Evolutionary conservation across 2,888 invertebrate species (phyloP).

Genomic region (Drosophila infuscata): DNA sequence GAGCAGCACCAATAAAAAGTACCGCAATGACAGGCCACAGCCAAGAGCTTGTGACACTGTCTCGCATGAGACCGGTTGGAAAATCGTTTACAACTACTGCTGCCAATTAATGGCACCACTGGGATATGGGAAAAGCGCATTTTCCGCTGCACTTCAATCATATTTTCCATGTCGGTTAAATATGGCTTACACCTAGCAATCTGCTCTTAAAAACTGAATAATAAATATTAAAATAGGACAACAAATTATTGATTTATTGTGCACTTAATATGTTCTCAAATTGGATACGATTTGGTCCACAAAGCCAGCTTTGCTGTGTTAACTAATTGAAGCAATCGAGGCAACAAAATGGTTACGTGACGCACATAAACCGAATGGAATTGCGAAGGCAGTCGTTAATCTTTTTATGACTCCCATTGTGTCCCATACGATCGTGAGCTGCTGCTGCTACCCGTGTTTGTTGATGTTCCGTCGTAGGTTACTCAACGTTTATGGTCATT

Average conservation of each 20-base stretch:
- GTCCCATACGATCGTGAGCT: conserved; percentile 32
- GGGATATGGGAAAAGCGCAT: not conserved
- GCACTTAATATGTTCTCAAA: conserved; percentile 2
- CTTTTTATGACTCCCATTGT: conserved; percentile 56
- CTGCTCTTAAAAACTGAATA: not conserved
- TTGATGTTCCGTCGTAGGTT: conserved; percentile 35
- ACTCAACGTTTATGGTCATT: conserved; percentile 45
- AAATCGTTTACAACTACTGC: conserved; percentile 3
- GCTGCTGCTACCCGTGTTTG: conserved; percentile 53
- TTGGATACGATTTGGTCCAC: conserved; percentile 8
- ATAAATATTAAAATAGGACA: not conserved
- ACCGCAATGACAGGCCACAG: conserved; percentile 52
- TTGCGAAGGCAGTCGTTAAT: conserved; percentile 57
- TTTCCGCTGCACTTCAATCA: not conserved
- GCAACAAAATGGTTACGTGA: conserved; percentile 59
- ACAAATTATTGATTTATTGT: not conserved
- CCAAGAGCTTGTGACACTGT: conserved; percentile 7
- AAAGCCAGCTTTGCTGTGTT: conserved; percentile 21
- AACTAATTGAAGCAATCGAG: conserved; percentile 51
- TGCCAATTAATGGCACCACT: not conserved
- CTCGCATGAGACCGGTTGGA: not conserved
- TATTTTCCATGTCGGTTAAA: not conserved
- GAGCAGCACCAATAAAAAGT: conserved; percentile 60
- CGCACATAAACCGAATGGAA: conserved; percentile 49
- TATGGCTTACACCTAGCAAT: not conserved